Conservation (phyloP, 2,113 vertebrate species). For the Haemorhous mexicanus region DNA sequence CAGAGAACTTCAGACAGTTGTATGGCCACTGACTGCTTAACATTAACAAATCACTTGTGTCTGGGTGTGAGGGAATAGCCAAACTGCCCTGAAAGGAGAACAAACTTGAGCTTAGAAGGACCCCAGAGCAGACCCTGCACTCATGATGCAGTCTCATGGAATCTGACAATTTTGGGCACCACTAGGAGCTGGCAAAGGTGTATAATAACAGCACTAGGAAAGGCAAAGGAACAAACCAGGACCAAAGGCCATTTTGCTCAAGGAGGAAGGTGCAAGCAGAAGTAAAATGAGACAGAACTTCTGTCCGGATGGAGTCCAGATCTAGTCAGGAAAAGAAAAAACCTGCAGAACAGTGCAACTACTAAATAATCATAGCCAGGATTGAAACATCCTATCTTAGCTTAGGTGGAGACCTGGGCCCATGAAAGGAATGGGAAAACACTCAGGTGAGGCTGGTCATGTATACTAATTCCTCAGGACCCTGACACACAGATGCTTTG, state of each 20-base stretch:
- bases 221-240: not conserved
- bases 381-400: not conserved
- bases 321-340: not conserved
- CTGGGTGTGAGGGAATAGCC: not conserved
- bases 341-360: not conserved
- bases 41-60: not conserved
- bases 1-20: not conserved
- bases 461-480: not conserved
- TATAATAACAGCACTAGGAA: not conserved
- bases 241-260: not conserved
- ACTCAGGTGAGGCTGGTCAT: not conserved
- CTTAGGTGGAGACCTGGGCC: not conserved
- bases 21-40: not conserved
- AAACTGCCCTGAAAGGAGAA: not conserved
- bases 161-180: not conserved
- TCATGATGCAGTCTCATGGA: fast-evolving
- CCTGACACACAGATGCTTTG: not conserved
- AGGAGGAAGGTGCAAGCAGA: not conserved
- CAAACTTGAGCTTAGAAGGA: not conserved
- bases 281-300: not conserved
- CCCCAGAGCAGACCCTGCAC: fast-evolving
- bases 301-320: not conserved
- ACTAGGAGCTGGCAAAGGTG: not conserved
- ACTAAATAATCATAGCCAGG: not conserved
- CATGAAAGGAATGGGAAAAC: not conserved